phyloP scores from a whole-genome alignment of 2,888 invertebrate genomes.

The Formica aserva region DNA sequence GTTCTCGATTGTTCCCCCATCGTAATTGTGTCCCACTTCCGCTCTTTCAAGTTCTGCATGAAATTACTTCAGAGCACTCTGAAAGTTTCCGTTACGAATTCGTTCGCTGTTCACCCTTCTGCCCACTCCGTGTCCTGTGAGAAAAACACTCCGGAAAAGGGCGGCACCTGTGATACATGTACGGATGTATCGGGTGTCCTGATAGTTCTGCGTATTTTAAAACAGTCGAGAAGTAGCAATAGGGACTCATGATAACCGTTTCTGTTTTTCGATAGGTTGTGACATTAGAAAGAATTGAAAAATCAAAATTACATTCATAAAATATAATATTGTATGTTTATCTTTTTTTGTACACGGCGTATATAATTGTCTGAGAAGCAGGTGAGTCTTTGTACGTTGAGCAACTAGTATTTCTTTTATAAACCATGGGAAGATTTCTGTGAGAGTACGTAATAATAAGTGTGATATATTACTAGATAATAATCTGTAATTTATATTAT shows the following conservation, averaged over 20 bases:
- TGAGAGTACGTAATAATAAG: background rate
- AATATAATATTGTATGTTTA: background rate
- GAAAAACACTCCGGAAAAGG: slow-evolving; percentile 79
- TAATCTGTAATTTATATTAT: slow-evolving; percentile 1
- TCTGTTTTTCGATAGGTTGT: too few relatives aligned
- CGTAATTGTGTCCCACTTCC: slow-evolving; percentile 46
- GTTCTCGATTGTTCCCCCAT: slow-evolving; percentile 40
- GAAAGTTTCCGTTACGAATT: slow-evolving; percentile 71
- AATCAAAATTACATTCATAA: background rate
- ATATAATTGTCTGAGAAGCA: background rate
- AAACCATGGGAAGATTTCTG: background rate
- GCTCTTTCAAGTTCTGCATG: slow-evolving; percentile 63
- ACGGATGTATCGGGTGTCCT: slow-evolving; percentile 69
- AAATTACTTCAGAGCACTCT: slow-evolving; percentile 55
- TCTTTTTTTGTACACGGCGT: background rate
- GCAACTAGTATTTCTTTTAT: background rate
- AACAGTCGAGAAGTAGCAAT: background rate
- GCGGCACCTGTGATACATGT: slow-evolving; percentile 79
- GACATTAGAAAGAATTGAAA: background rate
- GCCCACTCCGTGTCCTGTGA: slow-evolving; percentile 65
- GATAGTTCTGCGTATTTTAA: background rate
- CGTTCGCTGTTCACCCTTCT: slow-evolving; percentile 67
- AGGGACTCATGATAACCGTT: background rate
- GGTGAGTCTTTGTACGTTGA: background rate
- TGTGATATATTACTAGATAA: background rate